Conservation (phyloP, 2,797 vertebrate genomes). For the Sebastolobus altivelis region DNA sequence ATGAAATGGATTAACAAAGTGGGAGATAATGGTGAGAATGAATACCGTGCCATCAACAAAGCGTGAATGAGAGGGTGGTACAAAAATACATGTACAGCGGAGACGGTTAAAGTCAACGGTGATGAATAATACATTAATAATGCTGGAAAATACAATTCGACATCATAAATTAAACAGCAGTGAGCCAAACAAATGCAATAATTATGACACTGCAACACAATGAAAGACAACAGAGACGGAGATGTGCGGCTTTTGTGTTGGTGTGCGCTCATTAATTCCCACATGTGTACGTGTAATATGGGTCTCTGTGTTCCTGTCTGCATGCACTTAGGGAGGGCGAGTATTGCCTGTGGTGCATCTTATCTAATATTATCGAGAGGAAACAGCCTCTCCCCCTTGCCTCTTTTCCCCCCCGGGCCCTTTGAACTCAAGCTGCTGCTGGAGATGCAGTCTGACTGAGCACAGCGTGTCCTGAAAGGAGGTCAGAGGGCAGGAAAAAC, state of each 20-base stretch:
- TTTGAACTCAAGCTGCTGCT: slow-evolving; percentile 77
- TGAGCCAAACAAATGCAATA: slow-evolving; percentile 72
- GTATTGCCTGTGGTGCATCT: slow-evolving; percentile 65
- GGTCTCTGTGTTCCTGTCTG: slow-evolving; percentile 56
- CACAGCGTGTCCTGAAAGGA: slow-evolving; percentile 78
- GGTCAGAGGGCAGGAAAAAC: slow-evolving; percentile 84
- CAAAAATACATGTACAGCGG: slow-evolving; percentile 50
- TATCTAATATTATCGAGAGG: slow-evolving; percentile 71
- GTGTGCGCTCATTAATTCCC: slow-evolving; percentile 48
- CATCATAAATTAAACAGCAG: slow-evolving; percentile 74
- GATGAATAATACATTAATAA: slow-evolving; percentile 80
- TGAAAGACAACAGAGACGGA: slow-evolving; percentile 44
- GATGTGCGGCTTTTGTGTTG: slow-evolving; percentile 47
- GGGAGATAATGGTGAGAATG: slow-evolving; percentile 54
- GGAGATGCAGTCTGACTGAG: slow-evolving; percentile 79
- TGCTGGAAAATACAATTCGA: slow-evolving; percentile 62
- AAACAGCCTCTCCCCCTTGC: slow-evolving; percentile 50
- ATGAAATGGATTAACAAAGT: slow-evolving; percentile 64
- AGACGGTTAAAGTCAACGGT: slow-evolving; percentile 65
- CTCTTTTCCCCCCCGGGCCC: slow-evolving; percentile 38
- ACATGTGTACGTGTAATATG: slow-evolving; percentile 33
- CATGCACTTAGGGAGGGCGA: slow-evolving; percentile 52
- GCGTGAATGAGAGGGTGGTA: slow-evolving; percentile 47
- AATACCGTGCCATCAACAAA: slow-evolving; percentile 51
- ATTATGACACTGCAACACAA: slow-evolving; percentile 67